Evolutionary conservation across 2,113 vertebrate genomes (phyloP), one percentile per base, ranked within the genome.

Genomic region (Nanorana parkeri): DNA sequence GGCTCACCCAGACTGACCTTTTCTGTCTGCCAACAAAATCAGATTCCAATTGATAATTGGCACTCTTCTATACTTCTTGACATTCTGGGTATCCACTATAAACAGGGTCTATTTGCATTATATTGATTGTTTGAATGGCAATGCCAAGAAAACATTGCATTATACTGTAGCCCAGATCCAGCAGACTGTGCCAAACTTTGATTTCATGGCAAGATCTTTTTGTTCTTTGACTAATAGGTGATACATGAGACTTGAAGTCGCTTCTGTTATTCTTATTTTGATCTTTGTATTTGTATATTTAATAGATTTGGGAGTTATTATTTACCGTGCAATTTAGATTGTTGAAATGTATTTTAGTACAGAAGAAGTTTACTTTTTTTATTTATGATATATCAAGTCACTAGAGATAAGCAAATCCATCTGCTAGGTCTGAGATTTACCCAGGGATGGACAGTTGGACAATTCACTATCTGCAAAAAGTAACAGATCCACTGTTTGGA

Each of bases 181-280:
- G 11, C 23, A 47, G 4, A 26, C 8, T 8, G 16, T 26, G 68
- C 47, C 41, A 71, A 28, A n/a, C 68, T 71, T 71, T 54, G 68
- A 71, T 71, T 71, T 71, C 68, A 71, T 71, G 68, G 54, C 68
- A 71, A 71, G 21, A 71, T 71, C 21, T 17, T 19, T 71, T 23
- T 54, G 13, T 21, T 5, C 52, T 54, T 23, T 71, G 51, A 26
- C 68, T 71, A 71, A 71, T 71, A 17, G 47, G n/a, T 52, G 47
- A 16, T 52, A 41, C 17, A 10, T 47, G 41, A 47, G 3, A 3
- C 63, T 26, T 26, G 16, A 26, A 54, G 15, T 71, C 17, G 5
- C 6, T 71, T 26, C 24, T 71, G 4, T 21, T 41, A 23, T 7
- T 26, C 68, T 26, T 71, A 10, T 3, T 71, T 29, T 29, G 10